Conservation (phyloP, 2,888 invertebrate genomes). For the Acholoe squamosa region DNA sequence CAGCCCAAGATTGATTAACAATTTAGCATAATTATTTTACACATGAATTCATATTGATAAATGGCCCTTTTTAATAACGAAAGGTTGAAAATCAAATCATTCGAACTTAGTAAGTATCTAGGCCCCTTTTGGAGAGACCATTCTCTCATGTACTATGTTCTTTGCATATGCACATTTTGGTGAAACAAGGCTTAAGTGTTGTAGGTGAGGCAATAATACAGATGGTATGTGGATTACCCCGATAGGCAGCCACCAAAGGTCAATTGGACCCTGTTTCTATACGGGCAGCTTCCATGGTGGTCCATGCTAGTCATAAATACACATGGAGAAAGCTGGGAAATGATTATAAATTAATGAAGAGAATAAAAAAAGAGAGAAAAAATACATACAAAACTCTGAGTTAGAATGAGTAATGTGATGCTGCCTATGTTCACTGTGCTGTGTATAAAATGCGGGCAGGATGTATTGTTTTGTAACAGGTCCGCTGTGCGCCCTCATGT, state of each 20-base stretch:
- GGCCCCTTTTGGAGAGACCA: too few species aligned
- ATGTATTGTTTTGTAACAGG: background rate
- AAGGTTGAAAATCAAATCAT: too few species aligned
- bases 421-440: background rate
- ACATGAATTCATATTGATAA: too few species aligned
- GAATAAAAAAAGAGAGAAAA: background rate
- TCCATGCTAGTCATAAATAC: background rate
- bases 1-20: too few species aligned
- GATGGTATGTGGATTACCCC: background rate
- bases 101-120: too few species aligned
- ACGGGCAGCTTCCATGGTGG: background rate
- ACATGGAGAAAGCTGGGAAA: background rate
- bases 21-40: too few species aligned
- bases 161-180: too few species aligned
- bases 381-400: background rate
- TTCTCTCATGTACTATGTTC: too few species aligned
- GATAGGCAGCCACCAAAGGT: slow-evolving; percentile 31
- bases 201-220: too few species aligned
- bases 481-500: background rate
- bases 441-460: background rate
- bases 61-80: too few species aligned
- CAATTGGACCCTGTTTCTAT: background rate
- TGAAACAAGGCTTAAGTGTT: too few species aligned
- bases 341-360: background rate
- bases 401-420: too few species aligned